Evolutionary conservation across 2,888 invertebrate species (phyloP), one percentile per base, ranked within the genome.

Genomic region (Phymatocera aterrima): DNA sequence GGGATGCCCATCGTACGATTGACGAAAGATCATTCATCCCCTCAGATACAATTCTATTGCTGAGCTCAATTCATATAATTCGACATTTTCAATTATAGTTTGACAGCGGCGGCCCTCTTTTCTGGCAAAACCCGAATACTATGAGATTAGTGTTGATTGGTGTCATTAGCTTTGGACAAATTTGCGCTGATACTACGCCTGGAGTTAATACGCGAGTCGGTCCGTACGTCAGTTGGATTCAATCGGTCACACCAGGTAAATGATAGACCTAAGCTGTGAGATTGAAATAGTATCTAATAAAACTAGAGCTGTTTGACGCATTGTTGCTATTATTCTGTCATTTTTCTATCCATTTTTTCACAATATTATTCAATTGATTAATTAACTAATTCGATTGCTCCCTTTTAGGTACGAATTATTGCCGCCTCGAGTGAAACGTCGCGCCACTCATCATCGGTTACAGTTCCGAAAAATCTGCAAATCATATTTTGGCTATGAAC

Each of bases 131-230:
- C 80, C 88, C 88, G 10, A 77, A 80, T 0, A 86, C 85, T 1
- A 83, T 82, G 24, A 83, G 85, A 68, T 12, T 87, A 0, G 80
- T 87, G 0, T 75, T 83, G 8, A 77, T 92, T 0, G 95, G 93
- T 1, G 84, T 94, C n/a, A 91, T 94, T 78, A 93, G 93, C 77
- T 91, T 82, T 81, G 95, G 95, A 4, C 70, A 79, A 0, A 91
- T 82, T 75, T 95, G 95, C 84, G 94, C 92, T 0, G 84, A 90
- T 0, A 79, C 81, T 0, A 68, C 46, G 0, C 94, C 94, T 0
- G 92, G 91, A 1, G 86, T 94, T 10, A 93, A 93, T 87, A 93
- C 93, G 0, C 90, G 93, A 28, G 91, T 95, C 0, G 91, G 93
- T 0, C 84, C 91, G 0, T 91, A 91, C 79, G 81, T 95, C 0